Evolutionary conservation across 30 jellyfish, hydroid and myxozoan genomes (phyloP), one percentile per base, ranked within the genome.

Genomic region (Calvadosia cruxmelitensis): DNA sequence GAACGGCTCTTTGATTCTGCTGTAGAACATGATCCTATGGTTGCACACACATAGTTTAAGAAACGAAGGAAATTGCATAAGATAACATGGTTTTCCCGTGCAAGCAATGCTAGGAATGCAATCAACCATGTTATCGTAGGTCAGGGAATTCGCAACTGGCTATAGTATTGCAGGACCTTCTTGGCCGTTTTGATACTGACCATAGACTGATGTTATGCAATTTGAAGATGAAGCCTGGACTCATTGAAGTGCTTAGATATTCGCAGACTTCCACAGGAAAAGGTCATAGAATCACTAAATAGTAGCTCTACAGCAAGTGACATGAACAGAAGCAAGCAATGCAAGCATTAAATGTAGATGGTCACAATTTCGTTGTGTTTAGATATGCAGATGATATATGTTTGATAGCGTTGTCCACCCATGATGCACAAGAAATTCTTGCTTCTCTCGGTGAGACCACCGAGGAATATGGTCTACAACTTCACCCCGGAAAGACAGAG

Each of bases 21-120:
- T 33, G 2, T 16, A 3, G 27, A 15, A 10, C 33, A 66, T 27
- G 29, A 66, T 1, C 67, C 35, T 3, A 33, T 15, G 10, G 32
- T 66, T 2, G 35, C 69, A 32, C 33, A 66, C 67, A 66, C 75
- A 3, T 30, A 16, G n/a, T n/a, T n/a, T n/a, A n/a, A n/a, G n/a
- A n/a, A n/a, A n/a, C n/a, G n/a, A n/a, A n/a, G n/a, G n/a, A 2
- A n/a, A n/a, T n/a, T n/a, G n/a, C n/a, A n/a, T n/a, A n/a, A n/a
- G n/a, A n/a, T n/a, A n/a, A n/a, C n/a, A n/a, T n/a, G n/a, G n/a
- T n/a, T n/a, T n/a, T n/a, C 10, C 1, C 30, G 3, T 31, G 35
- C 64, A n/a, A n/a, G n/a, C n/a, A n/a, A n/a, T n/a, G n/a, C n/a
- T n/a, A n/a, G n/a, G n/a, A n/a, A n/a, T n/a, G 35, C 3, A 29